Evolutionary conservation across 2,797 vertebrate genomes (phyloP).

Genomic region (Scomberomorus guttatus): DNA sequence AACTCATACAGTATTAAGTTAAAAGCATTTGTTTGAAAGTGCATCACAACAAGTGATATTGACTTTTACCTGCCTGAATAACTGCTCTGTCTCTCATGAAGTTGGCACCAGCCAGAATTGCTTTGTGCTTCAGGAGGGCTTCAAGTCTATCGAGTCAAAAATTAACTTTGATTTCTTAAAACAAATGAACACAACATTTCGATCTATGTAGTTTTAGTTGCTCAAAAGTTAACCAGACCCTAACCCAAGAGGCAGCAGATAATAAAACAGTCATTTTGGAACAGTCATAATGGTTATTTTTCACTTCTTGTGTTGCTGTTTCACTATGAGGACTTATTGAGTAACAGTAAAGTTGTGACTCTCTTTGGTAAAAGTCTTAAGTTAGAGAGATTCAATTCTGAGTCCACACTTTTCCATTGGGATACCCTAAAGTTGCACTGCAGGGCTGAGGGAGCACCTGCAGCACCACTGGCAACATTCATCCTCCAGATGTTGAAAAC

Average conservation of each 20-base stretch:
- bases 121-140: not conserved
- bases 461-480: not conserved
- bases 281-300: no score
- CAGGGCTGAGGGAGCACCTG: not conserved
- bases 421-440: not conserved
- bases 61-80: not conserved
- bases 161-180: not conserved
- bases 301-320: not conserved
- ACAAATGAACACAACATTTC: not conserved
- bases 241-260: not conserved
- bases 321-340: not conserved
- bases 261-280: not conserved
- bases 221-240: not conserved
- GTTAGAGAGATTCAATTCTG: not conserved
- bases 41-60: not conserved
- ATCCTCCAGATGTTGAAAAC: slow-evolving; percentile 6
- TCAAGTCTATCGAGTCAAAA: not conserved
- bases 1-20: not conserved
- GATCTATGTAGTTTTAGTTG: no score
- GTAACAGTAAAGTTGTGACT: not conserved
- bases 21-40: not conserved
- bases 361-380: not conserved
- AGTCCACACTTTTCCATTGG: not conserved
- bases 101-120: not conserved
- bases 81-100: not conserved